Conservation (phyloP, 30 jellyfish, hydroid and myxozoan species). For the Aurelia coerulea region DNA sequence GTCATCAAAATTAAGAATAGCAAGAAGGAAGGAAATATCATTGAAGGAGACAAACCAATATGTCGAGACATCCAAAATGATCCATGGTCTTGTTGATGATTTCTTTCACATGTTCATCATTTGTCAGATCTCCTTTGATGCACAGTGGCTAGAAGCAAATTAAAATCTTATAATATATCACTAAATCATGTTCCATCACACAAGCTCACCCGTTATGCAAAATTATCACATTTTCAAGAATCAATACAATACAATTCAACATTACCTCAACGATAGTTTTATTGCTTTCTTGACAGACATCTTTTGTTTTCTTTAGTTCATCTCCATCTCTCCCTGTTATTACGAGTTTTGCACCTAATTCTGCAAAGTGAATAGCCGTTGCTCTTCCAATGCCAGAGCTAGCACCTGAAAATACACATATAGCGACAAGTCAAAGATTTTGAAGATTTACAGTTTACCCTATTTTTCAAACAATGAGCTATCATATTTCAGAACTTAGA, state of each 20-base stretch:
- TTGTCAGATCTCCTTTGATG: constrained; percentile 77
- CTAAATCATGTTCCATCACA: too few species aligned
- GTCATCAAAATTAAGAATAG: too few species aligned
- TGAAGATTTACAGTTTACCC: too few species aligned
- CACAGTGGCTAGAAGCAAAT: constrained; percentile 56
- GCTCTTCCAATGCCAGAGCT: constrained; percentile 94
- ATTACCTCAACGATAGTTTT: constrained; percentile 39
- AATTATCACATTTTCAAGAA: too few species aligned
- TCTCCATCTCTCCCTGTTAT: constrained; percentile 88
- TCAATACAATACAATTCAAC: too few species aligned
- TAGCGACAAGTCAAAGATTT: neutral
- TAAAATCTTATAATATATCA: neutral
- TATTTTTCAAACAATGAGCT: too few species aligned
- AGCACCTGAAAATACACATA: constrained; percentile 75
- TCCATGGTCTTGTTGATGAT: constrained; percentile 61
- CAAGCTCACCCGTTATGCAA: too few species aligned
- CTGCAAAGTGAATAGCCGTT: constrained; percentile 76
- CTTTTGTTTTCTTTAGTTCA: constrained; percentile 47
- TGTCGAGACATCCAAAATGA: constrained; percentile 66
- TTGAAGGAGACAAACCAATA: constrained; percentile 51
- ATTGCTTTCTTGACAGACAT: constrained; percentile 57
- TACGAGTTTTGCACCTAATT: constrained; percentile 82
- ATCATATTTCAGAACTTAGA: too few species aligned
- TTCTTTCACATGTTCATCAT: constrained; percentile 79
- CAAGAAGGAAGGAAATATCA: neutral